phyloP scores from a whole-genome alignment of 2,797 vertebrate genomes.

The Leuciscus waleckii region DNA sequence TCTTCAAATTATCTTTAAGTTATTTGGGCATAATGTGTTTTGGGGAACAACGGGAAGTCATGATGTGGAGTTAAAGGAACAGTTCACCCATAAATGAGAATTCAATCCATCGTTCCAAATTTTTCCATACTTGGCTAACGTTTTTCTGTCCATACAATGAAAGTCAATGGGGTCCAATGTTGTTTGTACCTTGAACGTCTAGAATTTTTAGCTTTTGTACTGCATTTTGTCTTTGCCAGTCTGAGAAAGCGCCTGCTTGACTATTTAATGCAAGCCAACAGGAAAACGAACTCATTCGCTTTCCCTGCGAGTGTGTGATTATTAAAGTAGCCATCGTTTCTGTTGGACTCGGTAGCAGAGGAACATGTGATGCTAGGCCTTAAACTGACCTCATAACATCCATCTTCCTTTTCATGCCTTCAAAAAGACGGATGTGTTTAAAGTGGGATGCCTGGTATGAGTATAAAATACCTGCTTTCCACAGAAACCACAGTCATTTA shows the following conservation, averaged over 20 bases:
- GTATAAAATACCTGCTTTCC: slow-evolving; percentile 57
- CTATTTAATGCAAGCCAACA: slow-evolving; percentile 6
- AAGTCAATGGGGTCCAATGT: neutral
- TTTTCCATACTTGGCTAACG: too few relatives aligned
- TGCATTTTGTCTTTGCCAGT: neutral
- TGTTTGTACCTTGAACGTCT: neutral
- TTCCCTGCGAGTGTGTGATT: slow-evolving; percentile 42
- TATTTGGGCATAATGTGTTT: neutral
- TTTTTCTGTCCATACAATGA: neutral
- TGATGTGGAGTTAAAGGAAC: neutral
- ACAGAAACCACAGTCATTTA: slow-evolving; percentile 61
- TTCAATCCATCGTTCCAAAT: neutral
- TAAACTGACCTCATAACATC: slow-evolving; percentile 61
- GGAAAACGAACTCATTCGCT: neutral
- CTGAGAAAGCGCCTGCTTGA: neutral
- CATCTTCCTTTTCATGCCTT: slow-evolving; percentile 57
- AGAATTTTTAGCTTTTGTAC: neutral
- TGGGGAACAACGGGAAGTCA: neutral
- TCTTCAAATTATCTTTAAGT: neutral
- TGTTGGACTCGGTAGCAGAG: slow-evolving; percentile 54
- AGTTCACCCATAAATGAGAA: neutral
- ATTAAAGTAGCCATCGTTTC: slow-evolving; percentile 56
- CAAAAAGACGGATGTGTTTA: slow-evolving; percentile 56
- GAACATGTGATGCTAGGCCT: slow-evolving; percentile 54
- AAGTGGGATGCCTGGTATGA: slow-evolving; percentile 45